phyloP scores from a whole-genome alignment of 2,113 vertebrate genomes.

The Vidua chalybeata region DNA sequence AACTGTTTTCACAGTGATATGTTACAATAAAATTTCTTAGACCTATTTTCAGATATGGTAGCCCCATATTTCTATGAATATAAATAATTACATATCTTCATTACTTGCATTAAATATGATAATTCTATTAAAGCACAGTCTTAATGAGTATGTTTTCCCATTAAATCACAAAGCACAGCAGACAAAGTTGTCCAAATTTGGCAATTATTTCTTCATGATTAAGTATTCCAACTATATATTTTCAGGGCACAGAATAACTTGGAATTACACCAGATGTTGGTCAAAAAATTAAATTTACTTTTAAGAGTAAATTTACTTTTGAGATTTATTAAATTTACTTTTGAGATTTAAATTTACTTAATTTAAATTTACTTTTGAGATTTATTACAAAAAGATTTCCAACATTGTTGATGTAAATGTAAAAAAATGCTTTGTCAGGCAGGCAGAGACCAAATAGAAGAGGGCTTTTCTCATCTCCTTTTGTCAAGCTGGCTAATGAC shows the following conservation, averaged over 20 bases:
- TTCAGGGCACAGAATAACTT: neutral
- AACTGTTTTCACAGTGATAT: neutral
- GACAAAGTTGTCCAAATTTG: neutral
- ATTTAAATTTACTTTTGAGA: neutral
- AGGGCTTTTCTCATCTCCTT: neutral
- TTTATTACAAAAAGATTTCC: neutral
- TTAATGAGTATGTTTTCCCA: neutral
- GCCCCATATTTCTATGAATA: neutral
- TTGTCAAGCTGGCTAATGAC: neutral
- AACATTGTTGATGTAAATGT: neutral
- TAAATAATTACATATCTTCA: neutral
- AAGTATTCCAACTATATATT: neutral
- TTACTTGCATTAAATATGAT: neutral
- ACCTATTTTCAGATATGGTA: neutral
- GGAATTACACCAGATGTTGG: neutral
- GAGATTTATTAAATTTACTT: neutral
- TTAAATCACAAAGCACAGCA: neutral
- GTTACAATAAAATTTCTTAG: neutral
- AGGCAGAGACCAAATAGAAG: neutral
- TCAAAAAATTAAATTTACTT: neutral
- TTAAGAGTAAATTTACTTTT: neutral
- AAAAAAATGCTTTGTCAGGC: neutral
- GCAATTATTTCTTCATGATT: neutral
- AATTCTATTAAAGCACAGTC: neutral
- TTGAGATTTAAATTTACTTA: neutral